phyloP scores from a whole-genome alignment of 2,797 vertebrate species.

The Cuniculus paca region DNA sequence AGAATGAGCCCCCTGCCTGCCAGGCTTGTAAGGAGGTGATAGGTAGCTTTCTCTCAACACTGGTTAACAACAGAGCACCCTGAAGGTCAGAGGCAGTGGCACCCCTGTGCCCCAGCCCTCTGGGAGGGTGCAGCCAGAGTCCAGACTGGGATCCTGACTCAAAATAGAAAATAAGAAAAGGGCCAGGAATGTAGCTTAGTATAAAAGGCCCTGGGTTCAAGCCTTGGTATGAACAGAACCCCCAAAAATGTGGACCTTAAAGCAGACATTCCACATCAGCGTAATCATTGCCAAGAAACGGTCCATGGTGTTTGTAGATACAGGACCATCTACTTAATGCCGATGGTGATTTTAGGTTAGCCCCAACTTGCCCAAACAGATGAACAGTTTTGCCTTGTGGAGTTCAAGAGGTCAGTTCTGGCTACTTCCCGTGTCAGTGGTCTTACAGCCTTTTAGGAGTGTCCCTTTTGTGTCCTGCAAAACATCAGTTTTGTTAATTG shows the following conservation, averaged over 20 bases:
- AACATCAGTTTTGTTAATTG: constrained; percentile 41
- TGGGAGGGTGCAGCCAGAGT: neutral
- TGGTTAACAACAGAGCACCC: neutral
- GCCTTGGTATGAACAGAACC: neutral
- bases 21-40: neutral
- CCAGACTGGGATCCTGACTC: neutral
- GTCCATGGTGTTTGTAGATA: neutral
- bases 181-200: neutral
- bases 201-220: neutral
- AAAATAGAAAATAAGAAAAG: neutral
- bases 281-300: neutral
- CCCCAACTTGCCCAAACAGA: neutral
- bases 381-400: neutral
- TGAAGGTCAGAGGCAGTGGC: neutral
- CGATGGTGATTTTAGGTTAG: neutral
- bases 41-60: neutral
- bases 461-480: neutral
- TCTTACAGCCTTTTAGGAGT: neutral
- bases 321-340: neutral
- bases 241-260: neutral
- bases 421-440: neutral
- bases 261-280: neutral
- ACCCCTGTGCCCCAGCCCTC: neutral
- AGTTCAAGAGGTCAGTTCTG: neutral
- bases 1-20: neutral